phyloP scores from a whole-genome alignment of 2,888 invertebrate species.

The Eupithecia exiguata region DNA sequence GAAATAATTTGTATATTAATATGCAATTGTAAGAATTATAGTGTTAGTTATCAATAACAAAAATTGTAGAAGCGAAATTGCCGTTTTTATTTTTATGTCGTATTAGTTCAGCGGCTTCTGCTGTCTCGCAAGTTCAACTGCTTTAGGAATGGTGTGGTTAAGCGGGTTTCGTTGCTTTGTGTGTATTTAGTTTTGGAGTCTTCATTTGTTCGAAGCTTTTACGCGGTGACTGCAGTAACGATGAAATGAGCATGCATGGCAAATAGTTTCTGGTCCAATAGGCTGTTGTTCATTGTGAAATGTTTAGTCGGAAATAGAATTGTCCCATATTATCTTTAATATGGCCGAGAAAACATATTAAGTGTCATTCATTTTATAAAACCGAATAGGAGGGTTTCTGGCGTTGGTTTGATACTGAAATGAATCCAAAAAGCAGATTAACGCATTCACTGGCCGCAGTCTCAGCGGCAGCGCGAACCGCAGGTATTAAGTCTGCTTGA shows the following conservation, averaged over 20 bases:
- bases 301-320: background rate
- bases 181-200: background rate
- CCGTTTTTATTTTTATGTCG: background rate
- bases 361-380: background rate
- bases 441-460: too few relatives aligned
- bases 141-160: background rate
- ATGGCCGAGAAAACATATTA: background rate
- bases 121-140: background rate
- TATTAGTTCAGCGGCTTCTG: background rate
- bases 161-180: background rate
- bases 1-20: too few relatives aligned
- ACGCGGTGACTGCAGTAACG: background rate
- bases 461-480: too few relatives aligned
- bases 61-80: background rate
- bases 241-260: slow-evolving; percentile 14
- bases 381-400: background rate
- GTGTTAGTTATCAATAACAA: background rate
- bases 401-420: background rate
- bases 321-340: background rate
- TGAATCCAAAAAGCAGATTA: background rate
- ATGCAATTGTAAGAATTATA: too few relatives aligned
- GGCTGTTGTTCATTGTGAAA: background rate
- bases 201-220: background rate
- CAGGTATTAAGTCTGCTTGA: too few relatives aligned
- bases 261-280: background rate